Percentiles rank a stretch among this genome's conserved stretches.
Conservation (phyloP, 1,140 invertebrate genomes). For the Caenorhabditis latens region DNA sequence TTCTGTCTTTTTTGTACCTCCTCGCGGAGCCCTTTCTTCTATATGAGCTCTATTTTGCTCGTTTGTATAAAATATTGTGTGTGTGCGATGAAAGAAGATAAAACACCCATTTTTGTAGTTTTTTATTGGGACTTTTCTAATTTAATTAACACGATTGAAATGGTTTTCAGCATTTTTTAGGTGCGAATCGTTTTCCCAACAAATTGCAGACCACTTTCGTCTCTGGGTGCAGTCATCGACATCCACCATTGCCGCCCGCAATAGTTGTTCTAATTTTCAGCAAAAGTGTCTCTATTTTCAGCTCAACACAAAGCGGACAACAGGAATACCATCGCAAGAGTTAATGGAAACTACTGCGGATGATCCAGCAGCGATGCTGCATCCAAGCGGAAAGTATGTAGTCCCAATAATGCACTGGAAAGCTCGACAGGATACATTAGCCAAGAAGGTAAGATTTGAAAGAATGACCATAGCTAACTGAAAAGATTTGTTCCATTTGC, state of each 20-base stretch:
- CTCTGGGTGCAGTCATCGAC: background rate
- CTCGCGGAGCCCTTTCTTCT: slow-evolving; percentile 47
- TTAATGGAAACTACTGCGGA: slow-evolving; percentile 91
- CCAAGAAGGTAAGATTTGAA: slow-evolving; percentile 28
- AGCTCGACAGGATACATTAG: slow-evolving; percentile 79
- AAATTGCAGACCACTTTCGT: background rate
- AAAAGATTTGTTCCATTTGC: background rate
- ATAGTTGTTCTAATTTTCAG: slow-evolving; percentile 20
- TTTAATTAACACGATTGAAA: background rate
- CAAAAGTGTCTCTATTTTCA: slow-evolving; percentile 67
- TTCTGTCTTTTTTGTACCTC: slow-evolving; percentile 60
- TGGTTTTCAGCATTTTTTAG: slow-evolving; percentile 27
- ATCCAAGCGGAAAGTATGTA: slow-evolving; percentile 90
- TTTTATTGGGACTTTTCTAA: slow-evolving; percentile 9
- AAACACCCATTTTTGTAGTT: slow-evolving; percentile 60
- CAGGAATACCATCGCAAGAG: slow-evolving; percentile 92
- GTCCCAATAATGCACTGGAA: slow-evolving; percentile 91
- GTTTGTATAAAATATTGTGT: slow-evolving; percentile 52
- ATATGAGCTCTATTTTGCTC: slow-evolving; percentile 40
- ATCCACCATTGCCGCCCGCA: background rate
- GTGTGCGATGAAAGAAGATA: slow-evolving; percentile 51
- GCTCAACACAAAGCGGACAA: slow-evolving; percentile 89
- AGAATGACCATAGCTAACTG: background rate
- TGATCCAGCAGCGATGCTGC: slow-evolving; percentile 90
- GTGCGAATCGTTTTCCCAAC: background rate